A percentile compares a stretch with the other conserved stretches of the same genome.
Evolutionary conservation across 2,888 invertebrate species (phyloP).

Genomic region (Petrophora chlorosata): DNA sequence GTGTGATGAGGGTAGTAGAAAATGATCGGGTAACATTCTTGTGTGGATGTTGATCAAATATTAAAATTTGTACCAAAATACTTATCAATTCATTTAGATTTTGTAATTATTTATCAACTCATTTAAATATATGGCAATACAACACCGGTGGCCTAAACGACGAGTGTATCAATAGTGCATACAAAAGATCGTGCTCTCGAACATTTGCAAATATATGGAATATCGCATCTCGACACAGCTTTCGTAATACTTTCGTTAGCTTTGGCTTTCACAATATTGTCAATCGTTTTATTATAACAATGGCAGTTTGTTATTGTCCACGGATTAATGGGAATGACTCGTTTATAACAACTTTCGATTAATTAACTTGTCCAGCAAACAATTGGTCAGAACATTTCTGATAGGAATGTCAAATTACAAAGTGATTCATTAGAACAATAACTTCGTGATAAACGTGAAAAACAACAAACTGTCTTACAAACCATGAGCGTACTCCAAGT

Average conservation of each 20-base stretch:
- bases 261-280: constrained; percentile 62
- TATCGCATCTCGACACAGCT: constrained; percentile 51
- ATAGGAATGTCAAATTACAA: too few species aligned
- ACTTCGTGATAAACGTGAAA: constrained; percentile 20
- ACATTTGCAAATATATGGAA: constrained; percentile 42
- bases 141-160: constrained; percentile 20
- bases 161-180: constrained; percentile 24
- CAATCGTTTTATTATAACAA: constrained; percentile 23
- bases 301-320: constrained; percentile 27
- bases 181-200: constrained; percentile 39
- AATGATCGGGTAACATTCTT: too few species aligned
- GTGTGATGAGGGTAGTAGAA: too few species aligned
- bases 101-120: too few species aligned
- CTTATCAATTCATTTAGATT: too few species aligned
- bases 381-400: too few species aligned
- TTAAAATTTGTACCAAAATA: not conserved
- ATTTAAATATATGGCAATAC: constrained; percentile 15
- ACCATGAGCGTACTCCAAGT: constrained; percentile 13
- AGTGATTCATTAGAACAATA: too few species aligned
- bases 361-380: too few species aligned
- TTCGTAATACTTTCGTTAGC: constrained; percentile 69
- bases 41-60: not conserved
- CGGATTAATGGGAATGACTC: constrained; percentile 22
- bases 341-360: constrained; percentile 12
- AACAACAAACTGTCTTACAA: constrained; percentile 33